Conservation (phyloP, 2,888 invertebrate genomes). For the Ariolimax columbianus region DNA sequence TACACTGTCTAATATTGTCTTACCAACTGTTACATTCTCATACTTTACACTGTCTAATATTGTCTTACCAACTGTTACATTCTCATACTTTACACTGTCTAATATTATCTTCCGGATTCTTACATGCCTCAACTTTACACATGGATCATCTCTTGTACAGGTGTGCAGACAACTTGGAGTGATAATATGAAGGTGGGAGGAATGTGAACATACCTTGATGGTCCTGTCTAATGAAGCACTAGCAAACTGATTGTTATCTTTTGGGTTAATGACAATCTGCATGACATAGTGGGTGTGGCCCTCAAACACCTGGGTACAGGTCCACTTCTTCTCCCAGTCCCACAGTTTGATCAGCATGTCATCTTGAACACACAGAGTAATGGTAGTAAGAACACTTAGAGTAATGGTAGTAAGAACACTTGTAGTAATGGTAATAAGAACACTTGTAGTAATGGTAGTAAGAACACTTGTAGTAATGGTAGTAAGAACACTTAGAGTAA, state of each 20-base stretch:
- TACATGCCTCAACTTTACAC: too few species aligned
- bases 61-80: too few species aligned
- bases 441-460: too few species aligned
- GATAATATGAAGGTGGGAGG: neutral
- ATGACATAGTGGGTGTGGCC: conserved; percentile 99
- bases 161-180: neutral
- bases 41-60: too few species aligned
- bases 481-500: too few species aligned
- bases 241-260: conserved; percentile 99
- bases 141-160: neutral
- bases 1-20: too few species aligned
- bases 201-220: conserved; percentile 85
- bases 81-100: too few species aligned
- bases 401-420: neutral
- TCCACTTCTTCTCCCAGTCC: conserved; percentile 99
- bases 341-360: conserved; percentile 98
- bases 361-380: conserved; percentile 82
- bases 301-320: conserved; percentile 98
- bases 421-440: neutral
- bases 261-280: conserved; percentile 99
- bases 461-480: too few species aligned
- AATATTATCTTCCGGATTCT: too few species aligned
- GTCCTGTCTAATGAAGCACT: conserved; percentile 99
- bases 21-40: too few species aligned
- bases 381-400: neutral